These are phyloP conservation scores for Caloenas nicobarica DNA, from an alignment of 2,113 vertebrate species.

Conservation along the genomic window DNA sequence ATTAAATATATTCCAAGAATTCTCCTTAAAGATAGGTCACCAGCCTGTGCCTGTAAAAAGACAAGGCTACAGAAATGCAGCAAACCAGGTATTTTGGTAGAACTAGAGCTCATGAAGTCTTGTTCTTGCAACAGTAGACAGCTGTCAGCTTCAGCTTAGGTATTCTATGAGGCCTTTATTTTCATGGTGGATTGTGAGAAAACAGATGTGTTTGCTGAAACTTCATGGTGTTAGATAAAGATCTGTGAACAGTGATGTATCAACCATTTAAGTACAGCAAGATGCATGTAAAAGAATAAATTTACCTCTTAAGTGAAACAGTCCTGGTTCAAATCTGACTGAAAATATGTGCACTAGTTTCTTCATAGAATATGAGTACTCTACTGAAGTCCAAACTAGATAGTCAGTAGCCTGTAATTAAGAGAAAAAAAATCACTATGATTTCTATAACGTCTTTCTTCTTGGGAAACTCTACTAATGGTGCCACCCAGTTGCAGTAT, in stretches of 20 bases:
- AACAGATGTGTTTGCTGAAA: background rate
- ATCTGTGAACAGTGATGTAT: background rate
- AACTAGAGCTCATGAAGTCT: background rate
- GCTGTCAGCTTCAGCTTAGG: background rate
- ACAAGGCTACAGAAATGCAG: background rate
- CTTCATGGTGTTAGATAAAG: background rate
- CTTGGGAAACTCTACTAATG: background rate
- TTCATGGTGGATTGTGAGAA: background rate
- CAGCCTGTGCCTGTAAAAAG: background rate
- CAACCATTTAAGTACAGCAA: background rate
- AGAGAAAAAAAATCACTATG: background rate
- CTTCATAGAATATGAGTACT: background rate
- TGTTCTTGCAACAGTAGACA: background rate
- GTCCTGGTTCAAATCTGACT: background rate
- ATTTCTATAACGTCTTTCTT: background rate
- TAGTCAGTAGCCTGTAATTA: background rate
- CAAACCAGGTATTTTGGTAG: background rate
- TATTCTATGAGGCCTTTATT: background rate
- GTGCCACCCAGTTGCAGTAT: background rate
- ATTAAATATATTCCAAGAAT: background rate
- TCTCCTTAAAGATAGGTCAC: background rate
- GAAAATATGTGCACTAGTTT: background rate
- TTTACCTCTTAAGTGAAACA: background rate
- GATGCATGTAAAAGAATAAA: background rate
- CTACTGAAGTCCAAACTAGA: background rate